These are phyloP conservation scores for Apamea sordens DNA, from an alignment of 2,888 invertebrate genomes.

Conservation along the genomic window DNA sequence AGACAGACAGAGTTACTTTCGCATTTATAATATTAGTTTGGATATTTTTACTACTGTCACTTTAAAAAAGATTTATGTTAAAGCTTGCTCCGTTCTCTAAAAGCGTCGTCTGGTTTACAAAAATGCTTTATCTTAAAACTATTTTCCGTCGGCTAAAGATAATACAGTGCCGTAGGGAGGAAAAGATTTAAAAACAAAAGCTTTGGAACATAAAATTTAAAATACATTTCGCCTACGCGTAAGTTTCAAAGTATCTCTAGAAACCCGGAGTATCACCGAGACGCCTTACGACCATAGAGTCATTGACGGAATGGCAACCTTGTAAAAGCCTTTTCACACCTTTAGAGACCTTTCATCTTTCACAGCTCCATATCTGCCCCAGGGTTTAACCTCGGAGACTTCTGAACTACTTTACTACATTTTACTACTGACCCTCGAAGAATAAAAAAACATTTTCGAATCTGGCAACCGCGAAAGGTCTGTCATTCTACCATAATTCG, in stretches of 20 bases:
- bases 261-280: conserved; percentile 30
- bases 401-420: conserved; percentile 55
- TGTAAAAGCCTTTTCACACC: conserved; percentile 66
- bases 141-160: conserved; percentile 1
- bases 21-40: too few species aligned
- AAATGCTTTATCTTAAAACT: conserved; percentile 8
- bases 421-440: conserved; percentile 35
- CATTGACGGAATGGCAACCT: conserved; percentile 59
- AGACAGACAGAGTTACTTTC: too few species aligned
- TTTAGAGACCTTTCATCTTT: conserved; percentile 60
- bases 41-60: not conserved
- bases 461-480: conserved; percentile 43
- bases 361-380: conserved; percentile 49
- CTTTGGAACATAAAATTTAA: conserved; percentile 10
- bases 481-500: conserved; percentile 39
- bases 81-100: not conserved
- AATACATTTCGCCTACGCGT: conserved; percentile 15
- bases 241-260: conserved; percentile 33
- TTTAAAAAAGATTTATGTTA: conserved; percentile 1
- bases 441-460: conserved; percentile 52
- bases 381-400: conserved; percentile 47
- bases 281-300: conserved; percentile 38
- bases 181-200: conserved; percentile 24
- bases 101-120: not conserved
- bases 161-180: not conserved